A percentile compares a stretch with the other conserved stretches of the same genome.
Evolutionary conservation across 2,888 invertebrate species (phyloP).

Genomic region (Sminthurides aquaticus): DNA sequence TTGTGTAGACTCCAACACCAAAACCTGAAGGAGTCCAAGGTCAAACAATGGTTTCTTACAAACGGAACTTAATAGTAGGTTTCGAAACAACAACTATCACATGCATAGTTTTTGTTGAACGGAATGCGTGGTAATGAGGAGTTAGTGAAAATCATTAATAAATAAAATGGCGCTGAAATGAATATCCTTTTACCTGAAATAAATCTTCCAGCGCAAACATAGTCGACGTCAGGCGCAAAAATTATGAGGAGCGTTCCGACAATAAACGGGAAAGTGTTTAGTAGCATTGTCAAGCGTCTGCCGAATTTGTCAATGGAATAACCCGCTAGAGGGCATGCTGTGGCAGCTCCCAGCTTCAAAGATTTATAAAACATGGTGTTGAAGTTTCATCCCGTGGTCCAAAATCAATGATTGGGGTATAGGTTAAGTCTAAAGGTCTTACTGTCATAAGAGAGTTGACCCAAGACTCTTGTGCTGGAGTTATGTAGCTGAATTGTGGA

Average conservation of each 20-base stretch:
- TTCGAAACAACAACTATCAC: background rate
- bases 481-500: conserved; percentile 31
- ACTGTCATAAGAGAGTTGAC: conserved; percentile 38
- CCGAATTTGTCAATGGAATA: conserved; percentile 35
- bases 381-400: background rate
- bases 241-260: conserved; percentile 47
- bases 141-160: too few relatives aligned
- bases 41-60: background rate
- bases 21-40: conserved; percentile 51
- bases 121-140: background rate
- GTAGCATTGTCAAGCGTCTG: conserved; percentile 31
- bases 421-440: conserved; percentile 10
- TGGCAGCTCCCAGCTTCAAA: conserved; percentile 38
- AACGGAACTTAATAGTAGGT: background rate
- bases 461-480: conserved; percentile 34
- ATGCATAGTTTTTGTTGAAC: background rate
- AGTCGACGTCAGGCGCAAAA: conserved; percentile 41
- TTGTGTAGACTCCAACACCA: conserved; percentile 72
- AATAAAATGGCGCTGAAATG: background rate
- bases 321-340: conserved; percentile 38
- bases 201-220: conserved; percentile 51
- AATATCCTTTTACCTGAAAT: conserved; percentile 29
- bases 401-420: background rate
- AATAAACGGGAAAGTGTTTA: conserved; percentile 13
- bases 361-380: background rate